These are phyloP conservation scores for Chrysogorgia sp. DNA, from an alignment of 92 coral and sea anemone species.

Conservation along the genomic window DNA sequence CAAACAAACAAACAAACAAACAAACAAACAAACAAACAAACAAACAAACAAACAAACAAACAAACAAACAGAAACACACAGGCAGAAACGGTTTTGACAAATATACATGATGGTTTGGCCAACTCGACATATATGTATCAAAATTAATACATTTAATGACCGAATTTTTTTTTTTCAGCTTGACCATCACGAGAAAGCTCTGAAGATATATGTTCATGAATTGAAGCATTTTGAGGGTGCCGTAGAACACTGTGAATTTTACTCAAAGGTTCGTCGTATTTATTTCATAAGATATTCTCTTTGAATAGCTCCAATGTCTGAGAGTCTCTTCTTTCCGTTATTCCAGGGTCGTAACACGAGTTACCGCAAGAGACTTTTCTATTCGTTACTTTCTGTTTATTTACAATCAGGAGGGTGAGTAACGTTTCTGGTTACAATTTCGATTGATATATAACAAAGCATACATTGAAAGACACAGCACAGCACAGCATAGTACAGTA, in stretches of 20 bases:
- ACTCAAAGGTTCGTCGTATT: constrained; percentile 72
- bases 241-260: constrained; percentile 81
- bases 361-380: constrained; percentile 77
- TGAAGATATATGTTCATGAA: constrained; percentile 86
- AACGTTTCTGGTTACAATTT: background rate
- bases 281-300: background rate
- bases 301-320: background rate
- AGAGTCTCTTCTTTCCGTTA: background rate
- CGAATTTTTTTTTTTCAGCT: constrained; percentile 54
- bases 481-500: too few species aligned
- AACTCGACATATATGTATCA: too few species aligned
- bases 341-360: constrained; percentile 75
- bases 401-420: constrained; percentile 83
- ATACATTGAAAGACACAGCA: too few species aligned
- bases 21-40: background rate
- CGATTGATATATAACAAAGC: background rate
- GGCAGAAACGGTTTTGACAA: constrained; percentile 4
- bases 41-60: background rate
- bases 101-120: too few species aligned
- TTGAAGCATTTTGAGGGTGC: constrained; percentile 85
- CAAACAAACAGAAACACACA: background rate
- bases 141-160: too few species aligned
- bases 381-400: constrained; percentile 76
- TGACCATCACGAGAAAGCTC: constrained; percentile 94
- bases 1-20: too few species aligned